Conservation (phyloP, 2,113 vertebrate species). For the Alligator mississippiensis region DNA sequence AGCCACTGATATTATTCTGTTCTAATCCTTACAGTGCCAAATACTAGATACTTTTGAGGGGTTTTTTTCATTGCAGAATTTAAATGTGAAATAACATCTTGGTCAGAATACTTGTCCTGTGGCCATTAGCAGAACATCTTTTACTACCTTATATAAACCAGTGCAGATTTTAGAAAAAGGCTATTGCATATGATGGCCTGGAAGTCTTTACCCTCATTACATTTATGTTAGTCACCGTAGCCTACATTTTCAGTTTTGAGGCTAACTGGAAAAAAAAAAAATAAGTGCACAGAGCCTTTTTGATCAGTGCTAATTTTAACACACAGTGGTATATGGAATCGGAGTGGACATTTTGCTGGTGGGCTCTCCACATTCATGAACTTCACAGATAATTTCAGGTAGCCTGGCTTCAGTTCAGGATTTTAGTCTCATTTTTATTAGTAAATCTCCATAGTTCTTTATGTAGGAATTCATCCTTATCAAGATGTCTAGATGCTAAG, state of each 20-base stretch:
- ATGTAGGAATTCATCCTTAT: not conserved
- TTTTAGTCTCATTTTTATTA: not conserved
- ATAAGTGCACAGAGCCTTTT: not conserved
- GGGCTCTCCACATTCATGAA: too few species aligned
- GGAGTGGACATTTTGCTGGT: not conserved
- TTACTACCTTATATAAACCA: not conserved
- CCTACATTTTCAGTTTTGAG: not conserved
- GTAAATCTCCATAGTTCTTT: not conserved
- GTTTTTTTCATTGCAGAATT: too few species aligned
- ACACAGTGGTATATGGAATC: too few species aligned
- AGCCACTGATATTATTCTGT: too few species aligned
- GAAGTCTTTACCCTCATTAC: fast-evolving
- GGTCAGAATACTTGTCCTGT: not conserved
- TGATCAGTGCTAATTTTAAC: not conserved
- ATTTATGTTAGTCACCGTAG: not conserved
- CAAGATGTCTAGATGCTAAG: not conserved
- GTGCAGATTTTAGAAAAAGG: not conserved
- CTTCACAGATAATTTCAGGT: too few species aligned
- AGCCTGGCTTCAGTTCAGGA: too few species aligned
- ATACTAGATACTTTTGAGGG: too few species aligned
- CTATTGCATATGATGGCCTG: not conserved
- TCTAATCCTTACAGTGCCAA: too few species aligned
- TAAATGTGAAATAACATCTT: not conserved
- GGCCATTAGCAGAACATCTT: not conserved
- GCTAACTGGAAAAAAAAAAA: not conserved